Base-by-base conservation (phyloP, 2,113 vertebrate genomes). In the Neolamprologus modestus region DNA sequence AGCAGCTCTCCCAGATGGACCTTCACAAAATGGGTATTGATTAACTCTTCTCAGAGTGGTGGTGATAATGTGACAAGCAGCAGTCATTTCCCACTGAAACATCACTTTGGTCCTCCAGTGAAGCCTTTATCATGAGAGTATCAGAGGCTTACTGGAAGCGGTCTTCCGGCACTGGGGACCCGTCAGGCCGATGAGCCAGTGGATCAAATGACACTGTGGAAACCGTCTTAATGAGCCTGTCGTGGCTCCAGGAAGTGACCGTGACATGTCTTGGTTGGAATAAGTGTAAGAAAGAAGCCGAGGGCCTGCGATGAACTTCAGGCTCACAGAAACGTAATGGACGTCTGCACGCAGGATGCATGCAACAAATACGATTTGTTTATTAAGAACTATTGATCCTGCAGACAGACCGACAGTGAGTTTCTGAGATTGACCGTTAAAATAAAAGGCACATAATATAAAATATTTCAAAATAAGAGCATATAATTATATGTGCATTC, bases 51-150 rank as follows among this genome's bases (percentile, higher is more conserved):
- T 89, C 87, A 90, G 85, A 93, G 90, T 93, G 91, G 35, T 92
- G 87, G 87, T 93, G 93, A 94, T 95, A 95, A 93, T 95, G 90
- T 94, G 94, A 95, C 94, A 95, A 95, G 94, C 91, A 94, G 92
- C 88, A 93, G 94, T 94, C 93, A 94, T 93, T 95, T 94, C 91
- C 91, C 89, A 87, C 88, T 92, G 90, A 92, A 92, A 91, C 91
- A 94, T 94, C 88, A 94, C 93, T 94, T 89, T 94, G 91, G 92
- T 80, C 84, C 89, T 91, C 84, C 50, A 78, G 63, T 45, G 3
- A 83, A 87, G 89, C 47, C 92, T 92, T 94, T 95, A 95, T 95
- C 95, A 88, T 55, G 12, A 88, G 87, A 87, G 89, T 80, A 92
- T 94, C 94, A 82, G 89, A 92, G 83, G 76, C 88, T 94, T 95